Percentiles rank a stretch among this genome's conserved stretches.
Evolutionary conservation across 2,113 vertebrate genomes (phyloP).

Genomic region (Gallinago paraguaiae): DNA sequence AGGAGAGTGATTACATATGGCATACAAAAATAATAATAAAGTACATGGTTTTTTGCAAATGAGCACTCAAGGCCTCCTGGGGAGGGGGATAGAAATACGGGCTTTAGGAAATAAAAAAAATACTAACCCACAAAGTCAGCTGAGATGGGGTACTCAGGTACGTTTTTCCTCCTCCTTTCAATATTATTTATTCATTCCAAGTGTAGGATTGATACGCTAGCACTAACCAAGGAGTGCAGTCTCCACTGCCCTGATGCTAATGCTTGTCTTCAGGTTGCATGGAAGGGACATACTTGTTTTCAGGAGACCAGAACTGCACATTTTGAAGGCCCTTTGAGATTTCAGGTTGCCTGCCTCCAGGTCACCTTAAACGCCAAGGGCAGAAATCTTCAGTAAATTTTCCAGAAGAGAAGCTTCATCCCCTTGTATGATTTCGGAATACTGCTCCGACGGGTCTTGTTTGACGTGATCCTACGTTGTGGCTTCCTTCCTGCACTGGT

Average conservation of each 20-base stretch:
- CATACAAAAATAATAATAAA: neutral
- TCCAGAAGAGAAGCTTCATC: neutral
- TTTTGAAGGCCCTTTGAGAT: neutral
- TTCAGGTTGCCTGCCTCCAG: neutral
- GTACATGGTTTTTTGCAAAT: accelerated
- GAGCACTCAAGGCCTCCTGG: neutral
- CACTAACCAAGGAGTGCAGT: neutral
- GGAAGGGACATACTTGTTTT: neutral
- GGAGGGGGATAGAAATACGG: accelerated
- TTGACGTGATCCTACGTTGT: neutral
- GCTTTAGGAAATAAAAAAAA: neutral
- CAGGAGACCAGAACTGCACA: accelerated
- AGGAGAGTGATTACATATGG: neutral
- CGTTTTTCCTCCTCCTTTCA: neutral
- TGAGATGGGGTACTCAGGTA: neutral
- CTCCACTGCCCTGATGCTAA: neutral
- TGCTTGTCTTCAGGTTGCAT: neutral
- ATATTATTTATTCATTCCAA: neutral
- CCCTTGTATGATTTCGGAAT: neutral
- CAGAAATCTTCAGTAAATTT: neutral
- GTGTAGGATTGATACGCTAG: neutral
- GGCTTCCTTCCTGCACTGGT: neutral
- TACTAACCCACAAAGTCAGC: neutral
- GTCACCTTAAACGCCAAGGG: neutral
- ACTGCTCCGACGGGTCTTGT: neutral